phyloP scores from a whole-genome alignment of 1,140 invertebrate species.

The Maniola jurtina region DNA sequence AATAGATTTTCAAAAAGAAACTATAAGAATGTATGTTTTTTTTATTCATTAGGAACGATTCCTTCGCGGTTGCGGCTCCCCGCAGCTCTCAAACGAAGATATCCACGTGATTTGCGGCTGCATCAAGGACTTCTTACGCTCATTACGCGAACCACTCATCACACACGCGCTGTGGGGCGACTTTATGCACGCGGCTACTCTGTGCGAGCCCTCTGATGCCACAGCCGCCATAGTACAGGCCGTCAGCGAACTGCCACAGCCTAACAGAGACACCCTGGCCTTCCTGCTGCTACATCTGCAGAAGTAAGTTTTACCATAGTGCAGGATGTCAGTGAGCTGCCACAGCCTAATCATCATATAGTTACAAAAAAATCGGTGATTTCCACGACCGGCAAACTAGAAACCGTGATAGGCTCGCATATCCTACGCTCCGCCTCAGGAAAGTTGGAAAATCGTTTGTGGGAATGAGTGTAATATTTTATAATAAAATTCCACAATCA shows the following conservation, averaged over 20 bases:
- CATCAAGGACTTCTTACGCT: conserved; percentile 90
- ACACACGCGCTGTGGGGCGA: conserved; percentile 86
- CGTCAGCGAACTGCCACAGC: conserved; percentile 86
- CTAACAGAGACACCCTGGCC: conserved; percentile 92
- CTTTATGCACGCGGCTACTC: conserved; percentile 71
- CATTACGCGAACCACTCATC: conserved; percentile 90
- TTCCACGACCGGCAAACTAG: too few species aligned
- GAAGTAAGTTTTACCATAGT: conserved; percentile 22
- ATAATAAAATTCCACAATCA: too few species aligned
- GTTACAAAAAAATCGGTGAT: too few species aligned
- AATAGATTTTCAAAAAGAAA: too few species aligned
- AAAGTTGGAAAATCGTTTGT: too few species aligned
- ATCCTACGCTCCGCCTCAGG: too few species aligned
- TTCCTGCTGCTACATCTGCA: conserved; percentile 88
- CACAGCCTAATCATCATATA: too few species aligned
- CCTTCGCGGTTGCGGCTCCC: conserved; percentile 69
- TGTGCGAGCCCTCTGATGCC: conserved; percentile 65
- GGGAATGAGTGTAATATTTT: too few species aligned
- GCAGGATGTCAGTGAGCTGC: too few species aligned
- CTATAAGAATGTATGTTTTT: too few species aligned
- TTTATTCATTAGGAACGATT: conserved; percentile 59
- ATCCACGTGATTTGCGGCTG: conserved; percentile 73
- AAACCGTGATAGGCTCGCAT: too few species aligned
- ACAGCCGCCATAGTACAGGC: conserved; percentile 81
- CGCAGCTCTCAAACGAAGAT: conserved; percentile 60